Conservation (phyloP, 2,888 invertebrate genomes). For the Dasypolia templi region DNA sequence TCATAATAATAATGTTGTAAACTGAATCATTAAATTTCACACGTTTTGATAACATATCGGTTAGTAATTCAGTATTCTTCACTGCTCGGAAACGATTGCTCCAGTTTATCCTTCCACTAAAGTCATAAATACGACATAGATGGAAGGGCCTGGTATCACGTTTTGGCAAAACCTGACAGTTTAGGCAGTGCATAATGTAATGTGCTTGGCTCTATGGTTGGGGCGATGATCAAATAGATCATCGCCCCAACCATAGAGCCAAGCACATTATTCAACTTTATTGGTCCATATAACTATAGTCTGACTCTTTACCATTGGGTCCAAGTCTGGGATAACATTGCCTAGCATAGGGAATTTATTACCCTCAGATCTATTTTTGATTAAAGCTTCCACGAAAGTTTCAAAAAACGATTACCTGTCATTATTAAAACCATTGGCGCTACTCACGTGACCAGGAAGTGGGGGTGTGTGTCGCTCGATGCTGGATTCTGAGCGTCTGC, state of each 20-base stretch:
- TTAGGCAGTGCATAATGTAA: slow-evolving; percentile 4
- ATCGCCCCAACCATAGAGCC: neutral
- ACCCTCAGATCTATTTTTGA: neutral
- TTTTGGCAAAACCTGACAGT: slow-evolving; percentile 4
- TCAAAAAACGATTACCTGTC: slow-evolving; percentile 7
- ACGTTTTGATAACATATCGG: slow-evolving; percentile 5
- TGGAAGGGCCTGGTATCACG: slow-evolving; percentile 5
- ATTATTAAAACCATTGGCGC: neutral
- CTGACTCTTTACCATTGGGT: slow-evolving; percentile 4
- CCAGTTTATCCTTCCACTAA: slow-evolving; percentile 5
- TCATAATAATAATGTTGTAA: too few relatives aligned
- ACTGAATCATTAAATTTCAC: too few relatives aligned
- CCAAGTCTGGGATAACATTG: slow-evolving; percentile 4
- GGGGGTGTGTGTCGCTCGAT: neutral
- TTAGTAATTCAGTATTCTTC: neutral
- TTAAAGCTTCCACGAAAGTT: slow-evolving; percentile 1
- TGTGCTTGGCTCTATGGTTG: too few relatives aligned
- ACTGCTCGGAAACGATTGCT: slow-evolving; percentile 3
- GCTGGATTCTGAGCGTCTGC: neutral
- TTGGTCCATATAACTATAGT: slow-evolving; percentile 10
- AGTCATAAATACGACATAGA: slow-evolving; percentile 8
- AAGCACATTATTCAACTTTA: neutral
- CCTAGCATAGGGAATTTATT: slow-evolving; percentile 5
- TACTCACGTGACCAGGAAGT: neutral
- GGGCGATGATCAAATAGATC: too few relatives aligned